Conservation (phyloP, 1,140 invertebrate species). For the Caenorhabditis brenneri region DNA sequence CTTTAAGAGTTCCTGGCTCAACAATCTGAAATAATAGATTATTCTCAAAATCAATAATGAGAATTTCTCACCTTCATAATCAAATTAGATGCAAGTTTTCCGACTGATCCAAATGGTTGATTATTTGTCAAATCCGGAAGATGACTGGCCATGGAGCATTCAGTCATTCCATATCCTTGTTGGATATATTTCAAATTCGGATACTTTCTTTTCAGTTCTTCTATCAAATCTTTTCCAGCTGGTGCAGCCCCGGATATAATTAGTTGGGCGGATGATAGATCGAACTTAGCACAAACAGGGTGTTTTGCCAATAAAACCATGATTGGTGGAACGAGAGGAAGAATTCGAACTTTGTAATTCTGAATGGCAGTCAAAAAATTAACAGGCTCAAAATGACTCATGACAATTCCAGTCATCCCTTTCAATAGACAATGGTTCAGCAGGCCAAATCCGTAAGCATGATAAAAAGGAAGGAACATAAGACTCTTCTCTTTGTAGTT, state of each 20-base stretch:
- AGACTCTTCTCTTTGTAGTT: conserved; percentile 43
- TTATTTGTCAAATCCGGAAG: conserved; percentile 52
- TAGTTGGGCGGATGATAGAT: conserved; percentile 74
- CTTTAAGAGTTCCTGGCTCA: conserved; percentile 62
- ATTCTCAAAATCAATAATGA: conserved; percentile 69
- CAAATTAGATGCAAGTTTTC: conserved; percentile 76
- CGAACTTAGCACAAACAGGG: conserved; percentile 75
- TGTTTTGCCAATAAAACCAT: conserved; percentile 78
- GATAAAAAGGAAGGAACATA: conserved; percentile 58
- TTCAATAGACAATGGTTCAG: conserved; percentile 32
- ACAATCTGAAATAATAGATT: conserved; percentile 61
- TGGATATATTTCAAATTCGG: conserved; percentile 51
- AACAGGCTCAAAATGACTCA: conserved; percentile 50
- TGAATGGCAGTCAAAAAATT: conserved; percentile 48
- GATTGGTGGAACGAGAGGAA: conserved; percentile 74
- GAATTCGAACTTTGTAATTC: conserved; percentile 59
- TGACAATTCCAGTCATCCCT: conserved; percentile 29
- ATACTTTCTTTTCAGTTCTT: conserved; percentile 49
- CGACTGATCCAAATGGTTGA: conserved; percentile 76
- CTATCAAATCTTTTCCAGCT: conserved; percentile 72
- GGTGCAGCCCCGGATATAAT: conserved; percentile 79
- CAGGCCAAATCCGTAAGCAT: conserved; percentile 53
- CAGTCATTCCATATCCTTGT: conserved; percentile 73
- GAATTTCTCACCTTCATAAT: conserved; percentile 76
- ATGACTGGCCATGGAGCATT: conserved; percentile 71